Evolutionary conservation across 2,113 vertebrate genomes (phyloP), one percentile per base, ranked within the genome.

Genomic region (Petromus typicus): DNA sequence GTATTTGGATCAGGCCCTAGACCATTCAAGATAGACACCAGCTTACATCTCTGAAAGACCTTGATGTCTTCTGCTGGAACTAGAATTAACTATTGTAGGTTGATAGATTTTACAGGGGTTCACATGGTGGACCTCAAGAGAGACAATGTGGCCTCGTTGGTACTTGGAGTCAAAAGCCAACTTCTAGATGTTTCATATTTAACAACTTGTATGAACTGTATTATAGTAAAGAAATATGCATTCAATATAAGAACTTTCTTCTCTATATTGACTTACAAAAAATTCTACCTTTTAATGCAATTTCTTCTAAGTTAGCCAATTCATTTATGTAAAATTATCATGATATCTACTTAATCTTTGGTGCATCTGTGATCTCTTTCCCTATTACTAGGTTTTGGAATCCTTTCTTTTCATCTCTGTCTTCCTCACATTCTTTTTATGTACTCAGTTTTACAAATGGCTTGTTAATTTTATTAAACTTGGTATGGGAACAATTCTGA

Each of bases 131-230:
- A 22, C 25, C 16, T 22, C 1, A 12, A 22, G 2, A 27, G 18
- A 13, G 23, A 5, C 3, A 54, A 17, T 0, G 0, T 23, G 27
- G 8, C 12, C n/a, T 6, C 16, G 23, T 17, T 59, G 14, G 25
- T 12, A 32, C 7, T 22, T 75, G 25, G 2, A 22, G 89, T 73
- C 54, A 61, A 89, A 69, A 56, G 34, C 6, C 11, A 69, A 7
- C 1, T 1, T 43, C 27, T 64, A 10, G 5, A 20, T 73, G 9
- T 91, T 91, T 89, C 40, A 81, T 59, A 56, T 14, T 73, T 86
- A 79, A 40, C 56, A 80, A 67, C 6, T 2, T 86, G 27, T 56
- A 4, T 56, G 32, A 13, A 13, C 2, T 45, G 5, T 12, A 10
- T 30, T 43, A 61, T 6, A 30, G 61, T 73, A 79, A 61, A 18